Evolutionary conservation across 2,888 invertebrate species (phyloP), one percentile per base, ranked within the genome.

Genomic region (Cephus runcator): DNA sequence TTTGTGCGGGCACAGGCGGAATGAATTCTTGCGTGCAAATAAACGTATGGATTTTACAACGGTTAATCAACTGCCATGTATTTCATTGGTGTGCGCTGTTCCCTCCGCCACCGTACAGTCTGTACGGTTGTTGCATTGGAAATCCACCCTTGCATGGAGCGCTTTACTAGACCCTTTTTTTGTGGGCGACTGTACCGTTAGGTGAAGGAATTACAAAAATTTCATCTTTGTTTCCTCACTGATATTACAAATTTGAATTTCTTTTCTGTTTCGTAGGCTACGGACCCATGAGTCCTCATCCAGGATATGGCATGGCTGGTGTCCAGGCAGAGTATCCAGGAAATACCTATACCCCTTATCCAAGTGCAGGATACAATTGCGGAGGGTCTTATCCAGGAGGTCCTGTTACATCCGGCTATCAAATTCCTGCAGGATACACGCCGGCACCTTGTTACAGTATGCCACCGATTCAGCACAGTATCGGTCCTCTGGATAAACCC

Each of bases 281-380:
- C 90, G 95, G 95, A 56, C 95, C 95, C 36, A 95, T 96, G 91
- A 97, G 97, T 91, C 97, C 97, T 15, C 97, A 97, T 92, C 96
- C 96, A 6, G 96, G 96, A 11, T 96, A 96, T 90, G 96, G 96
- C 0, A 95, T 96, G 93, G 93, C 92, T 78, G 95, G 94, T 36
- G 95, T 94, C 75, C 96, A 95, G 90, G 95, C 96, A 69, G 97
- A 97, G 92, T 97, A 97, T 92, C 95, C 96, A 69, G 95, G 94
- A 83, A 94, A 95, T 92, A 92, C 96, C 90, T 92, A 96, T 93
- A 92, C 96, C 90, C 92, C 96, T 89, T 93, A 96, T 93, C 94
- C 94, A 75, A 94, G 94, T 90, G 94, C 91, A 90, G 95, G 92
- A 80, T 94, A 94, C 91, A 92, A 93, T 76, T 93, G 93, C 86